phyloP scores from a whole-genome alignment of 2,888 invertebrate genomes.

The Volucella inflata region DNA sequence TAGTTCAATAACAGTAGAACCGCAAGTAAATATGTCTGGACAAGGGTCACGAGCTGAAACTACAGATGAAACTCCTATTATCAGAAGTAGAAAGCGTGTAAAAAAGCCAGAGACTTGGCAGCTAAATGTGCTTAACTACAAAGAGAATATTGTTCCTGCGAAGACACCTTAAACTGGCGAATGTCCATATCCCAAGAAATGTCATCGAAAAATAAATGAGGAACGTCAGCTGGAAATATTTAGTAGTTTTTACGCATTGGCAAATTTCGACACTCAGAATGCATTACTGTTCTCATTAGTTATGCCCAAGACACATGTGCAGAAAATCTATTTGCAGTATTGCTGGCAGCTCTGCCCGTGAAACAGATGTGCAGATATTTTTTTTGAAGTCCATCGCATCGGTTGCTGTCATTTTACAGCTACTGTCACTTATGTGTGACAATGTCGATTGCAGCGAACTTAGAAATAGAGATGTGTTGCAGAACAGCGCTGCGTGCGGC shows the following conservation, averaged over 20 bases:
- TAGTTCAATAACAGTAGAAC: conserved; percentile 23
- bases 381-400: too few species aligned
- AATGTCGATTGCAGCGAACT: too few species aligned
- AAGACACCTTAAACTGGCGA: neutral
- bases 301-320: conserved; percentile 8
- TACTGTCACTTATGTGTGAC: too few species aligned
- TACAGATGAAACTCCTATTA: conserved; percentile 10
- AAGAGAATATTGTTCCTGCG: conserved; percentile 14
- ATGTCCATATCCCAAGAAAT: conserved; percentile 16
- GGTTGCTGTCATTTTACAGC: too few species aligned
- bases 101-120: conserved; percentile 20
- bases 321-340: too few species aligned
- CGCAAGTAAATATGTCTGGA: conserved; percentile 9
- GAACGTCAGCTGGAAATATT: conserved; percentile 31
- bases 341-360: too few species aligned
- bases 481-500: too few species aligned
- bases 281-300: conserved; percentile 24
- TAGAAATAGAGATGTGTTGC: too few species aligned
- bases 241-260: conserved; percentile 25
- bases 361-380: too few species aligned
- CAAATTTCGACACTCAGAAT: conserved; percentile 25
- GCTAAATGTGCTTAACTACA: conserved; percentile 19
- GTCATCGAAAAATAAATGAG: conserved; percentile 26
- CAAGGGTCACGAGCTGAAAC: too few species aligned
- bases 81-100: conserved; percentile 21